Base-by-base conservation (phyloP, 2,888 invertebrate genomes). In the Dynastes maya region DNA sequence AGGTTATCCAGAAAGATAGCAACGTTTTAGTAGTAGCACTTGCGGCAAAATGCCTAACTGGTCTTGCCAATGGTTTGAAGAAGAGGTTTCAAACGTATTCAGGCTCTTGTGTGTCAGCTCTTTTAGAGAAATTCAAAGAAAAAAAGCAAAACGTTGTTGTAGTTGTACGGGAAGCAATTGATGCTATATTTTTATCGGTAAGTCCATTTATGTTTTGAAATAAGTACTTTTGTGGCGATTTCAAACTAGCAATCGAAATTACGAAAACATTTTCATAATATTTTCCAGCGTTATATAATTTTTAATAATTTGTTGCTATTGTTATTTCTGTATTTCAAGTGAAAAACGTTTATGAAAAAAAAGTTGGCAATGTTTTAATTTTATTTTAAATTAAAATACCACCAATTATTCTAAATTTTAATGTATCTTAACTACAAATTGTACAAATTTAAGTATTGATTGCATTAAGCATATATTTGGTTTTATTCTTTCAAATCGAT, bases 71-170 rank as follows among this genome's bases (percentile, higher is more conserved):
- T 76, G 98, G 98, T 0, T 90, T 99, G 49, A 95, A 97, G 77
- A 95, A 95, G 87, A 94, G 95, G 80, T 99, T 98, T 89, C 92
- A 94, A 9, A 93, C 94, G 0, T 98, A 97, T 89, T 95, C 98
- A 0, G 89, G 91, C 32, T 93, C 94, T 0, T 95, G 95, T 84
- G 90, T 96, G 0, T 91, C 95, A 8, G 90, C 95, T 0, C 91
- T 98, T 71, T 89, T 99, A 51, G 98, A 99, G 85, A 99, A 99
- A 89, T 99, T 99, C 86, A 98, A 98, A 85, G 99, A 99, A 88
- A 99, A 98, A 90, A 99, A 99, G 86, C 91, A 94, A 1, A 95
- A 93, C 85, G 98, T 99, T 0, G 97, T 99, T 0, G 87, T 92
- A 1, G 95, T 96, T 0, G 89, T 99, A 64, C 90, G 96, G 76